These are phyloP conservation scores for Trachelus troglodyta DNA, from an alignment of 2,888 invertebrate genomes.

Conservation along the genomic window DNA sequence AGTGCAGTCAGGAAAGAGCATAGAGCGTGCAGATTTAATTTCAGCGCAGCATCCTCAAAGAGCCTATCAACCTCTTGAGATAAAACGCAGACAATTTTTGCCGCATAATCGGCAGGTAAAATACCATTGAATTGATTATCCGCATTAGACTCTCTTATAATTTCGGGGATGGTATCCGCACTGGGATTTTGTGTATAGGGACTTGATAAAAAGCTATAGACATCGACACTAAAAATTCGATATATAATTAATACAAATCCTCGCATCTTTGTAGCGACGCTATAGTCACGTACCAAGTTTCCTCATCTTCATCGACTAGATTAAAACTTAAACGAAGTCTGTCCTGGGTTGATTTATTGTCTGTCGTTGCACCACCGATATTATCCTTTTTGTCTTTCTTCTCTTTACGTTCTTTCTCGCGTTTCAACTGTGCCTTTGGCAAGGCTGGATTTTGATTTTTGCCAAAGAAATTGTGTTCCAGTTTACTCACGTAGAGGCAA, in stretches of 20 bases:
- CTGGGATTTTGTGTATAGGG: slow-evolving; percentile 71
- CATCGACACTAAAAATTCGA: slow-evolving; percentile 76
- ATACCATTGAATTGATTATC: slow-evolving; percentile 71
- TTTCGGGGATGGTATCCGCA: slow-evolving; percentile 76
- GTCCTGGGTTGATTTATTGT: slow-evolving; percentile 74
- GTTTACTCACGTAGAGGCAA: slow-evolving; percentile 90
- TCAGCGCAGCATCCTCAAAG: slow-evolving; percentile 89
- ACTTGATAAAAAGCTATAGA: slow-evolving; percentile 83
- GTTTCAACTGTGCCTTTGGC: slow-evolving; percentile 75
- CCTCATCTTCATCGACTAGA: slow-evolving; percentile 77
- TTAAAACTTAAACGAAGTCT: slow-evolving; percentile 72
- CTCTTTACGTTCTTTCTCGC: slow-evolving; percentile 72
- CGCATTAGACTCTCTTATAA: slow-evolving; percentile 71
- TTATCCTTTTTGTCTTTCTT: slow-evolving; percentile 64
- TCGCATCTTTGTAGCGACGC: slow-evolving; percentile 27
- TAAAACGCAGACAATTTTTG: slow-evolving; percentile 89
- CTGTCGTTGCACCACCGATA: slow-evolving; percentile 61
- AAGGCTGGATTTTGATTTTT: slow-evolving; percentile 79
- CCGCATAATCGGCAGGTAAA: slow-evolving; percentile 82
- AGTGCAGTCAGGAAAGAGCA: slow-evolving; percentile 85
- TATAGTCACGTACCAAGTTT: slow-evolving; percentile 74
- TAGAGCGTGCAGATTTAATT: slow-evolving; percentile 86
- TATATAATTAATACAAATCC: slow-evolving; percentile 7
- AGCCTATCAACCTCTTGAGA: slow-evolving; percentile 91
- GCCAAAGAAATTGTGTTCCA: slow-evolving; percentile 92